Conservation (phyloP, 2,113 vertebrate species). For the Chaetodon trifascialis region DNA sequence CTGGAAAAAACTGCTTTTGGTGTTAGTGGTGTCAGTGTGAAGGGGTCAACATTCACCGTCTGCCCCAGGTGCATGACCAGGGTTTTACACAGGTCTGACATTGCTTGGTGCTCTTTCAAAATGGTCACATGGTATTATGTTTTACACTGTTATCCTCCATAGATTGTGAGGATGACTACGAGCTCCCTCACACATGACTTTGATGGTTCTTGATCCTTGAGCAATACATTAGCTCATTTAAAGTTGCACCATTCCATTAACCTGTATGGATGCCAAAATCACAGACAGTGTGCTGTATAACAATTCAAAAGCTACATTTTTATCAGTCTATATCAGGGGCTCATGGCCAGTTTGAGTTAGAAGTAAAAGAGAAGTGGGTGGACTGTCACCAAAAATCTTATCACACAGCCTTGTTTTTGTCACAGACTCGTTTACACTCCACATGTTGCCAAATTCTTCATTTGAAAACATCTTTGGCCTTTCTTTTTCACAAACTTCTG, state of each 20-base stretch:
- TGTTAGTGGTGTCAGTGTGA: neutral
- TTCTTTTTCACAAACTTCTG: neutral
- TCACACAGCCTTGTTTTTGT: neutral
- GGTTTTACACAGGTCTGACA: neutral
- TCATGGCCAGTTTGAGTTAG: neutral
- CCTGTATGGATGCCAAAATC: neutral
- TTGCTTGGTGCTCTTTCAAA: neutral
- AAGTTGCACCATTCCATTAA: neutral
- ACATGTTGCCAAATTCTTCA: neutral
- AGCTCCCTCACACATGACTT: neutral
- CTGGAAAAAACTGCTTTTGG: neutral
- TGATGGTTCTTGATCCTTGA: too few relatives aligned
- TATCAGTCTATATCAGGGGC: neutral
- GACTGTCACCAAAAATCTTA: neutral
- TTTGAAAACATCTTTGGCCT: neutral
- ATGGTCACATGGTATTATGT: neutral
- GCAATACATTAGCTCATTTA: neutral
- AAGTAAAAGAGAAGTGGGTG: too few relatives aligned
- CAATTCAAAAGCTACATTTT: neutral
- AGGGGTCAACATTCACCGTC: constrained; percentile 1
- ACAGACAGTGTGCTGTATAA: neutral
- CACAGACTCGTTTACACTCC: neutral
- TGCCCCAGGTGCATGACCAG: neutral
- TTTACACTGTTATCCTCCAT: neutral
- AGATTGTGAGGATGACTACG: neutral